Evolutionary conservation across 2,113 vertebrate species (phyloP).

Genomic region (Amblyopsis rosae): DNA sequence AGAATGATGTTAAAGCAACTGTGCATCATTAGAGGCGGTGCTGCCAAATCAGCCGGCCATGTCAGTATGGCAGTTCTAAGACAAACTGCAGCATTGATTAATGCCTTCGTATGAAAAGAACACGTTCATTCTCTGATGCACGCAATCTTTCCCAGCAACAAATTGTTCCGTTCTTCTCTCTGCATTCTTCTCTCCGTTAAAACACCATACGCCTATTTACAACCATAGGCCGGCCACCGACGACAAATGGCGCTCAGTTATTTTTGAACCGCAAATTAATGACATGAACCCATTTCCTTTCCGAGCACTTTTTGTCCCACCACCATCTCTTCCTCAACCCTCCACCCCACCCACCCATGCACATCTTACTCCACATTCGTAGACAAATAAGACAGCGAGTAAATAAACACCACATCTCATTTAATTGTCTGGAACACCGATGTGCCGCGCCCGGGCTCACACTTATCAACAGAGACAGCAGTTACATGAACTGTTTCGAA

Average conservation of each 20-base stretch:
- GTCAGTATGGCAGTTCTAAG: slow-evolving; percentile 75
- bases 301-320: slow-evolving; percentile 14
- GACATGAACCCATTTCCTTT: slow-evolving; percentile 34
- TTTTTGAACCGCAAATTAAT: slow-evolving; percentile 64
- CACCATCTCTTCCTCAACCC: slow-evolving; percentile 23
- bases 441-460: slow-evolving; percentile 73
- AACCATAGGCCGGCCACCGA: slow-evolving; percentile 39
- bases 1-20: slow-evolving; percentile 84
- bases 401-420: slow-evolving; percentile 80
- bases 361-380: slow-evolving; percentile 65
- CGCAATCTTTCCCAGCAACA: slow-evolving; percentile 69
- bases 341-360: slow-evolving; percentile 25
- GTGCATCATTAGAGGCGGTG: slow-evolving; percentile 83
- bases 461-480: slow-evolving; percentile 82
- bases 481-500: slow-evolving; percentile 85
- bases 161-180: slow-evolving; percentile 76
- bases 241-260: slow-evolving; percentile 55
- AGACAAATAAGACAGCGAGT: slow-evolving; percentile 78
- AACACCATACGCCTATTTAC: slow-evolving; percentile 64
- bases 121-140: slow-evolving; percentile 75
- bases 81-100: slow-evolving; percentile 76
- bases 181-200: slow-evolving; percentile 34
- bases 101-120: slow-evolving; percentile 73
- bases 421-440: slow-evolving; percentile 82
- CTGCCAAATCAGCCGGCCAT: slow-evolving; percentile 81